Evolutionary conservation across 2,888 invertebrate genomes (phyloP), one percentile per base, ranked within the genome.

Genomic region (Ceriagrion tenellum): DNA sequence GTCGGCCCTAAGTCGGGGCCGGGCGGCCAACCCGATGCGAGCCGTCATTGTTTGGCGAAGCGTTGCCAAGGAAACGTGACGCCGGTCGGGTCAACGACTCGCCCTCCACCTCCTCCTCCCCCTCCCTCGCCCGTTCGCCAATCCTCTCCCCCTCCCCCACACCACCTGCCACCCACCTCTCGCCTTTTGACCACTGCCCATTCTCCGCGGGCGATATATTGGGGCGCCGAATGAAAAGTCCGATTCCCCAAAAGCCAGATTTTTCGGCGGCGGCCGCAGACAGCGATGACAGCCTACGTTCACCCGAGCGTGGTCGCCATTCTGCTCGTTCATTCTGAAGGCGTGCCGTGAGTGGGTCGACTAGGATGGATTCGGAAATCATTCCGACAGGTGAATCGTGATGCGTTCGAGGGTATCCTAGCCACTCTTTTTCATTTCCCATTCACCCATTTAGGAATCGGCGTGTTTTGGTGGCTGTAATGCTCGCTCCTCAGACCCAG

Each of bases 11-110:
- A 4, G 56, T n/a, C 55, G 30, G 56, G 56, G 20, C 35, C 20
- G 63, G 30, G 59, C 12, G 47, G 47, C 47, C 47, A 47, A 47
- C 47, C 47, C 47, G 47, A 47, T 47, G 13, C 56, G 90, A 4
- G 30, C n/a, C 30, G 59, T 91, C 63, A 91, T 91, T 91, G 91
- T 91, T 91, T 91, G 91, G 91, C 59, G 40, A 63, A 16, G 63
- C 56, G 91, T 91, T 59, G 59, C 91, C 91, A 59, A 59, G 91
- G 91, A n/a, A 35, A 91, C 91, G 59, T 35, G 59, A 91, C 40
- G 59, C 59, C 91, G 56, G 40, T 16, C 63, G 91, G 63, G 91
- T 59, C 63, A 63, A 59, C 59, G 63, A 55, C 40, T 40, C 63
- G 20, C 63, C 69, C 26, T 8, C n/a, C 23, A 10, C 26, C 69